These are phyloP conservation scores for Dolichotis patagonum DNA, from an alignment of 2,113 vertebrate genomes.

Conservation along the genomic window DNA sequence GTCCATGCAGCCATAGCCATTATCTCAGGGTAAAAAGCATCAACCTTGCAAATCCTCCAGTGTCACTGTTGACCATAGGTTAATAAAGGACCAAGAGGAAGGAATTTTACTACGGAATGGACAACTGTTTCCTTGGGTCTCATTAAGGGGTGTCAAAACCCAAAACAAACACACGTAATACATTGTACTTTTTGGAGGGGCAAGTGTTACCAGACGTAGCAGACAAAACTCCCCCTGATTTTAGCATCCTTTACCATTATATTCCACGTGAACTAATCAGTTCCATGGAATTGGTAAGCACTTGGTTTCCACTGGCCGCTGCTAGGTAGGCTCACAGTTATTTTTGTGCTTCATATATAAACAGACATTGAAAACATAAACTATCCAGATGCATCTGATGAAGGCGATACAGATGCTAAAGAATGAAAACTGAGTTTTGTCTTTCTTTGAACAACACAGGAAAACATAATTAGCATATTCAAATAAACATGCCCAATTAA, in stretches of 20 bases:
- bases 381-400: background rate
- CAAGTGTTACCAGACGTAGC: slow-evolving; percentile 11
- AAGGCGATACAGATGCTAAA: slow-evolving; percentile 11
- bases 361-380: slow-evolving; percentile 35
- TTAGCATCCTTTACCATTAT: background rate
- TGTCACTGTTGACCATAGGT: background rate
- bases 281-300: slow-evolving; percentile 11
- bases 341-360: slow-evolving; percentile 22
- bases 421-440: slow-evolving; percentile 39
- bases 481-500: slow-evolving; percentile 48
- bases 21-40: background rate
- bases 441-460: background rate
- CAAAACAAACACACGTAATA: background rate
- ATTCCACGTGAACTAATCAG: slow-evolving; percentile 13
- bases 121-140: slow-evolving; percentile 15
- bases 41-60: slow-evolving; percentile 7
- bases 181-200: background rate
- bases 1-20: background rate
- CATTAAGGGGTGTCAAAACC: slow-evolving; percentile 38
- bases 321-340: background rate
- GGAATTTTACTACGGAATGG: slow-evolving; percentile 42
- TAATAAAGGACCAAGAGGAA: background rate
- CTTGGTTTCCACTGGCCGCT: slow-evolving; percentile 30
- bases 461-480: slow-evolving; percentile 43
- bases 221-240: slow-evolving; percentile 4